Conservation (phyloP, 2,797 vertebrate genomes). For the Podarcis siculus region DNA sequence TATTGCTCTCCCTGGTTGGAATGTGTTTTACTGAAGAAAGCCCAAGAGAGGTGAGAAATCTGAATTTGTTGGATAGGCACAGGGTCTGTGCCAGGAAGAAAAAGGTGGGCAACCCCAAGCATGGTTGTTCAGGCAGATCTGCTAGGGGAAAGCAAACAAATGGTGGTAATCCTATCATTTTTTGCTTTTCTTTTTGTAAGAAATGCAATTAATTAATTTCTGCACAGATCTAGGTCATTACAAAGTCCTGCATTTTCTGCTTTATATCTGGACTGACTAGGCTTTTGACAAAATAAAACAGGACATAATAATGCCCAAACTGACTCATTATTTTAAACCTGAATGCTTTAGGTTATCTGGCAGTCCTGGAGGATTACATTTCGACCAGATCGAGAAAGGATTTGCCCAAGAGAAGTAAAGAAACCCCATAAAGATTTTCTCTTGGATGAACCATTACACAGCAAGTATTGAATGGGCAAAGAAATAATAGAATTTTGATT, state of each 20-base stretch:
- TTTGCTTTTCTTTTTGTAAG: not conserved
- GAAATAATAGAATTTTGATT: not conserved
- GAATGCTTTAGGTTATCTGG: constrained; percentile 50
- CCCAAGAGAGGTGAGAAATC: not conserved
- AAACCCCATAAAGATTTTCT: constrained; percentile 52
- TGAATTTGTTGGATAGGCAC: not conserved
- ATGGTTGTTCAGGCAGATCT: not conserved
- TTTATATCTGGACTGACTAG: not conserved
- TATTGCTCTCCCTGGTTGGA: accelerated
- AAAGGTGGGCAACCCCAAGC: not conserved
- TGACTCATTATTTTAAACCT: not conserved
- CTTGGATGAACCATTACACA: constrained; percentile 36
- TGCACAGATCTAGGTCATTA: not conserved
- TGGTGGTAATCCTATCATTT: not conserved
- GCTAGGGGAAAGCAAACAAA: not conserved
- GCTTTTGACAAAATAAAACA: not conserved
- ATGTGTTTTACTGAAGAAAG: not conserved
- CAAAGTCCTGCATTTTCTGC: not conserved
- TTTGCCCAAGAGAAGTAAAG: constrained; percentile 54
- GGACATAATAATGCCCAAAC: too few relatives aligned
- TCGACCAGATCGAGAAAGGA: constrained; percentile 32
- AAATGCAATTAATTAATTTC: not conserved
- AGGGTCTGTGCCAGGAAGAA: not conserved
- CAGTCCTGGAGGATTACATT: constrained; percentile 56
- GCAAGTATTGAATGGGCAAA: constrained; percentile 40